Conservation (phyloP, 2,888 invertebrate species). For the Dysmachus trigonus region DNA sequence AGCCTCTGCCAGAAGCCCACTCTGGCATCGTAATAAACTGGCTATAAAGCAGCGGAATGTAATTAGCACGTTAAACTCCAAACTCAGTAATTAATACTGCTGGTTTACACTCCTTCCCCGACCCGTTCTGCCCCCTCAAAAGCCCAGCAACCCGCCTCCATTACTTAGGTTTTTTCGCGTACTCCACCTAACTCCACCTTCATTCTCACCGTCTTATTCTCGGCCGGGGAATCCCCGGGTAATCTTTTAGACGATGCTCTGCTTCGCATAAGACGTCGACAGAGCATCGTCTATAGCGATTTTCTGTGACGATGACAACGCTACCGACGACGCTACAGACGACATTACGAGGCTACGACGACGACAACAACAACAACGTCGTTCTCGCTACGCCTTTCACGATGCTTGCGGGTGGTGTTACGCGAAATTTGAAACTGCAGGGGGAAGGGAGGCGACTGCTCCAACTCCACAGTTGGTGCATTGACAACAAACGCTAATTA, state of each 20-base stretch:
- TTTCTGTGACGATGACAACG: background rate
- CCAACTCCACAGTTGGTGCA: constrained; percentile 1
- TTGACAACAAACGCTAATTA: constrained; percentile 37
- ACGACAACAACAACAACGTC: background rate
- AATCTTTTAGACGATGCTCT: constrained; percentile 1
- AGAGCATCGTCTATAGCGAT: background rate
- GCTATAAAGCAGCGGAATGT: constrained; percentile 17
- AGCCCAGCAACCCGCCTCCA: background rate
- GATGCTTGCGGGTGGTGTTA: background rate
- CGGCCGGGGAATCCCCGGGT: background rate
- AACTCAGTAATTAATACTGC: constrained; percentile 32
- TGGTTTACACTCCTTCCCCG: constrained; percentile 17
- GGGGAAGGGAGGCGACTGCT: too few species aligned
- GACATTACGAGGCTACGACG: background rate
- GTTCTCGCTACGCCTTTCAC: background rate
- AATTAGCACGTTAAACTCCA: constrained; percentile 39
- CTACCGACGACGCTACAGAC: background rate
- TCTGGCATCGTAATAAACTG: background rate
- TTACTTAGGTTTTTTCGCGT: constrained; percentile 7
- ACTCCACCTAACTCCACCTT: background rate
- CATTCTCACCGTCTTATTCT: background rate
- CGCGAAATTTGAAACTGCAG: background rate
- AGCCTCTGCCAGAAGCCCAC: background rate
- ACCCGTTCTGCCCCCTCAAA: background rate
- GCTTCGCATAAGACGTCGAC: constrained; percentile 3